phyloP scores from a whole-genome alignment of 2,797 vertebrate species.

The Alfaro cultratus region DNA sequence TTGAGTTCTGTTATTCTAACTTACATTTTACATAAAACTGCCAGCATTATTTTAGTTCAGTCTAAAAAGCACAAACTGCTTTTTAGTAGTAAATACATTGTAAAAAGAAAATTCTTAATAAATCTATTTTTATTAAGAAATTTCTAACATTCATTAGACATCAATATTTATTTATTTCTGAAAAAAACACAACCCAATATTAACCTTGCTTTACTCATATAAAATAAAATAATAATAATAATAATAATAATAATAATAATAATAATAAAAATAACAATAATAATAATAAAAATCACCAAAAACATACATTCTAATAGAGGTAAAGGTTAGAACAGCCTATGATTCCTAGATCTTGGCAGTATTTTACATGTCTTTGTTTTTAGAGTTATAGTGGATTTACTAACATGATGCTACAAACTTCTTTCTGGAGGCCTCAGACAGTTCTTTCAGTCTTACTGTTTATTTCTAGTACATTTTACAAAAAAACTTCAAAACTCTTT shows the following conservation, averaged over 20 bases:
- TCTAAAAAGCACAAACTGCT: constrained; percentile 5
- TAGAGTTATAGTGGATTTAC: neutral
- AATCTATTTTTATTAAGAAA: too few species aligned
- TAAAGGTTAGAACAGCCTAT: neutral
- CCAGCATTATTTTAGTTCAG: constrained; percentile 3
- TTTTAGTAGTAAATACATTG: neutral
- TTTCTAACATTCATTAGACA: neutral
- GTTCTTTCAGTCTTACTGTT: neutral
- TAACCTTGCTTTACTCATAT: neutral
- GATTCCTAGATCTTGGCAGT: neutral
- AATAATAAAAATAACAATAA: too few species aligned
- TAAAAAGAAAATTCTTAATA: too few species aligned
- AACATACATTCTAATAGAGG: neutral
- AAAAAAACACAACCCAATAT: neutral
- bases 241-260: too few species aligned
- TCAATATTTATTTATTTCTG: neutral
- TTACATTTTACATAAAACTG: too few species aligned
- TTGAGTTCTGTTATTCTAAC: too few species aligned
- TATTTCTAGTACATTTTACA: neutral
- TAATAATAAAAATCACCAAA: neutral
- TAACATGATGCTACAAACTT: neutral
- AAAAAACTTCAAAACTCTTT: neutral
- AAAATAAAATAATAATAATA: neutral
- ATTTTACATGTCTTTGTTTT: neutral
- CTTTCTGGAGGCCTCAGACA: neutral